Percentiles rank a stretch among this genome's conserved stretches.
Conservation (phyloP, 2,888 invertebrate genomes). For the Drosophila neonasuta region DNA sequence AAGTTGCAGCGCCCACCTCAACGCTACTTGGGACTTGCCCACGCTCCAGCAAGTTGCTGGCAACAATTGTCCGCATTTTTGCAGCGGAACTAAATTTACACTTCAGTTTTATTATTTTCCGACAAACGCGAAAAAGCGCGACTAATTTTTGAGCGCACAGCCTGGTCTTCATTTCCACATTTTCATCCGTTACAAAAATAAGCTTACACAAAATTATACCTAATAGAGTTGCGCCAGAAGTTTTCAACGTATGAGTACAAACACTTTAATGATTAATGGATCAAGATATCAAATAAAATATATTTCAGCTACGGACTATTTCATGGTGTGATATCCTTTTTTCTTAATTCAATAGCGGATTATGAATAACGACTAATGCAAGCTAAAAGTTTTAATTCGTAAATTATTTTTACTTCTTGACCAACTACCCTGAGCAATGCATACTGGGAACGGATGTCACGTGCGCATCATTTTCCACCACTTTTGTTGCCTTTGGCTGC, state of each 20-base stretch:
- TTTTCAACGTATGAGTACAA: not conserved
- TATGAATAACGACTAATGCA: no score
- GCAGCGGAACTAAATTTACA: conserved; percentile 73
- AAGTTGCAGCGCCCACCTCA: conserved; percentile 57
- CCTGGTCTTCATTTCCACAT: conserved; percentile 28
- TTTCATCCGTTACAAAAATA: conserved; percentile 31
- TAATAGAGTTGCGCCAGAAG: not conserved
- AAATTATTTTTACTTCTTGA: conserved; percentile 9
- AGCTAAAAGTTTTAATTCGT: no score
- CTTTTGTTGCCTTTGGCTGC: conserved; percentile 48
- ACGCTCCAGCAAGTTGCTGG: conserved; percentile 42
- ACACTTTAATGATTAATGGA: not conserved
- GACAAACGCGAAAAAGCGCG: conserved; percentile 64
- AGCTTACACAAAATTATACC: conserved; percentile 28
- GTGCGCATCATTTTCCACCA: conserved; percentile 73
- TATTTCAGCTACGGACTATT: not conserved
- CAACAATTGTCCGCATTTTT: conserved; percentile 59
- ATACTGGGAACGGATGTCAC: conserved; percentile 64
- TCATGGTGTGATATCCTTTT: not conserved
- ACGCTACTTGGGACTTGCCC: conserved; percentile 29
- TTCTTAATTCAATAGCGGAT: no score
- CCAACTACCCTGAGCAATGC: conserved; percentile 1
- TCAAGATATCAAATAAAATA: not conserved
- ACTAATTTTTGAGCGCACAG: conserved; percentile 64
- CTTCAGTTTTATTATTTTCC: conserved; percentile 74